These are phyloP conservation scores for Oscheius onirici DNA, from an alignment of 2,888 invertebrate species.

Conservation along the genomic window DNA sequence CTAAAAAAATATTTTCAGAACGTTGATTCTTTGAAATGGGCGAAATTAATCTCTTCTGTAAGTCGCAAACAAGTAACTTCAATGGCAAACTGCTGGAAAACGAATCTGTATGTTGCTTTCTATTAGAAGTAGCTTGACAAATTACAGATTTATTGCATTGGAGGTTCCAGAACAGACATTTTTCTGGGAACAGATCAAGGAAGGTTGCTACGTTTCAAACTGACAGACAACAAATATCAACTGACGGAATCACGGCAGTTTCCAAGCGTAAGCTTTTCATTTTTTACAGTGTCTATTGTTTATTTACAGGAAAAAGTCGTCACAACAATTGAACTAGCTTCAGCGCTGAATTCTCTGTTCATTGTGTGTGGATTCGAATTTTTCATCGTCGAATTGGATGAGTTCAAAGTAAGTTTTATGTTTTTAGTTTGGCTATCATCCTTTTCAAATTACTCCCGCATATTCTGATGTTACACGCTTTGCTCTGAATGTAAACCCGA, in stretches of 20 bases:
- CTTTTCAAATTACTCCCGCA: neutral
- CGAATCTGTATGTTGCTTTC: neutral
- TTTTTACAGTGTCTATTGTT: neutral
- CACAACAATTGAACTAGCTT: slow-evolving; percentile 3
- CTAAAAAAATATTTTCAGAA: neutral
- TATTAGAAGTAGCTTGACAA: neutral
- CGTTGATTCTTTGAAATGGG: neutral
- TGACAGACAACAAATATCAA: neutral
- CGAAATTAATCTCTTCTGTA: neutral
- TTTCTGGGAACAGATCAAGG: slow-evolving; percentile 16
- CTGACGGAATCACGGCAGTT: neutral
- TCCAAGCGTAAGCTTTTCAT: slow-evolving; percentile 3
- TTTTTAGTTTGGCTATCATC: neutral
- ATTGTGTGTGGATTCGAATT: slow-evolving; percentile 16
- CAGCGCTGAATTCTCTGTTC: slow-evolving; percentile 10
- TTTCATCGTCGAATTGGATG: neutral
- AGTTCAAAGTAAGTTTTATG: neutral
- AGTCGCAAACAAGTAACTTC: neutral
- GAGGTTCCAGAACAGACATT: slow-evolving; percentile 2
- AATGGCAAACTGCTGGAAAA: neutral
- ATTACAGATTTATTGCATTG: slow-evolving; percentile 15
- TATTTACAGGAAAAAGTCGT: slow-evolving; percentile 6
- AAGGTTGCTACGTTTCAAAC: neutral
- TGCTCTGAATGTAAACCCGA: slow-evolving; percentile 16
- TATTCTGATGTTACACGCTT: slow-evolving; percentile 1